phyloP scores from a whole-genome alignment of 92 coral and sea anemone genomes.

The Meandrina meandrites region DNA sequence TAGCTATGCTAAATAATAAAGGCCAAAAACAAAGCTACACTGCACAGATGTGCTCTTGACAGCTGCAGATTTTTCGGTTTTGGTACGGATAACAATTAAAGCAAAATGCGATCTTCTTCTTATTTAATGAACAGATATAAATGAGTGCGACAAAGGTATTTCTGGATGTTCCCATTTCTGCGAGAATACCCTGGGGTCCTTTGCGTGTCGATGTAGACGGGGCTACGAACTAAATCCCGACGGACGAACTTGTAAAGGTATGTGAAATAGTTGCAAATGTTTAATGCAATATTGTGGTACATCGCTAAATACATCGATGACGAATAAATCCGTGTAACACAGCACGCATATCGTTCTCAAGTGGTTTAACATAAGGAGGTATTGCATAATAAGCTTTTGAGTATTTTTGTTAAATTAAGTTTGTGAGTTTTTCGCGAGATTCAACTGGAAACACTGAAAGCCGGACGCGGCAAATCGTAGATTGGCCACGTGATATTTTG shows the following conservation, averaged over 20 bases:
- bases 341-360: neutral
- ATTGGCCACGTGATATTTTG: too few relatives aligned
- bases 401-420: neutral
- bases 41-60: too few relatives aligned
- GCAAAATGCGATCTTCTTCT: neutral
- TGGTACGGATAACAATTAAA: too few relatives aligned
- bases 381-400: neutral
- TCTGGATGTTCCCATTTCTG: constrained; percentile 59
- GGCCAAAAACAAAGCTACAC: too few relatives aligned
- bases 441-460: neutral
- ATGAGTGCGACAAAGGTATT: constrained; percentile 43
- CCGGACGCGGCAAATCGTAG: neutral
- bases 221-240: constrained; percentile 48
- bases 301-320: neutral
- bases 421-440: neutral
- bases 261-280: neutral
- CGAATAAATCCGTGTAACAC: neutral
- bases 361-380: neutral
- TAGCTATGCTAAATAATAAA: too few relatives aligned
- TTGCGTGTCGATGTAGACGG: constrained; percentile 40
- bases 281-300: neutral
- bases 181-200: constrained; percentile 49
- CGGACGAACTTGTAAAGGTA: constrained; percentile 54
- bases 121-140: constrained; percentile 36
- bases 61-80: too few relatives aligned